phyloP scores from a whole-genome alignment of 1,140 invertebrate genomes.

The Microplitis mediator region DNA sequence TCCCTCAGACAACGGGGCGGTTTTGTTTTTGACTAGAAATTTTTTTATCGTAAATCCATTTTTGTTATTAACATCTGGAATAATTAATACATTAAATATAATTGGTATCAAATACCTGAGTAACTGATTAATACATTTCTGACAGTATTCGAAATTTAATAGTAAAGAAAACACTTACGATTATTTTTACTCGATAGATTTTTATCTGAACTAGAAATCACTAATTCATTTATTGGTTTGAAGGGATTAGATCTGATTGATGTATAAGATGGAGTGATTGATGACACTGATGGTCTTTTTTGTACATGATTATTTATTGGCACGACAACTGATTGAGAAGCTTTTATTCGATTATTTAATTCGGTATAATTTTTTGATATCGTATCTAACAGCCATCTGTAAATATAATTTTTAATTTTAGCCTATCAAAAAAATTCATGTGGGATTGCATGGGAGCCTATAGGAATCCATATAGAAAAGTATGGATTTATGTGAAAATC shows the following conservation, averaged over 20 bases:
- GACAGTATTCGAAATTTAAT: not conserved
- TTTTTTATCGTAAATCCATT: conserved; percentile 27
- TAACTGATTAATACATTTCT: not conserved
- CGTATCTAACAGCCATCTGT: conserved; percentile 55
- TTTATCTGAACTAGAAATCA: conserved; percentile 30
- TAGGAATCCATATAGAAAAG: no score
- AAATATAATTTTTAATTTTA: not conserved
- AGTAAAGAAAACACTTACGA: conserved; percentile 6
- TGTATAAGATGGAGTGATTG: conserved; percentile 32
- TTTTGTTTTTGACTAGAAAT: conserved; percentile 43
- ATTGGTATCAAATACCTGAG: not conserved
- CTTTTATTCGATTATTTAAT: conserved; percentile 47
- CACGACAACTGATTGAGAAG: conserved; percentile 19
- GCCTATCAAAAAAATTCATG: not conserved
- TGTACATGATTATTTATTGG: conserved; percentile 19
- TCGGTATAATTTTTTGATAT: conserved; percentile 51
- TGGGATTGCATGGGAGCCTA: not conserved
- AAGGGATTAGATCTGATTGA: conserved; percentile 48
- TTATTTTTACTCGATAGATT: not conserved
- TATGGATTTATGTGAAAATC: no score
- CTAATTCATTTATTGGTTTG: conserved; percentile 46
- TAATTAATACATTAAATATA: not conserved
- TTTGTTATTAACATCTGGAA: conserved; percentile 19
- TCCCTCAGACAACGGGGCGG: conserved; percentile 37
- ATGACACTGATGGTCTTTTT: conserved; percentile 25